Percentiles rank a stretch among this genome's conserved stretches.
Conservation (phyloP, 2,888 invertebrate species). For the Fragum whitleyi region DNA sequence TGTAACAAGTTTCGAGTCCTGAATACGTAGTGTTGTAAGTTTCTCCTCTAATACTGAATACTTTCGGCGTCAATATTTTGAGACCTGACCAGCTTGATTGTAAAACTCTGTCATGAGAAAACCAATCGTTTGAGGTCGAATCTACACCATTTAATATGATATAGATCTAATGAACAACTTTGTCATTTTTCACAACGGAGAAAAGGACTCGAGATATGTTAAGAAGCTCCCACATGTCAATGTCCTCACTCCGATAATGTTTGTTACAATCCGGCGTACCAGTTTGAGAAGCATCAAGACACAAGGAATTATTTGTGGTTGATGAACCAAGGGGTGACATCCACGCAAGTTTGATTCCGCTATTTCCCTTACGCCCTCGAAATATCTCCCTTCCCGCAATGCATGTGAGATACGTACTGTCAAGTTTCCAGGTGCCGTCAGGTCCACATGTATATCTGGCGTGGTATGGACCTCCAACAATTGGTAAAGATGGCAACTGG, state of each 20-base stretch:
- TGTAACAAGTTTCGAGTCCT: neutral
- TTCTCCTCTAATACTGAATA: neutral
- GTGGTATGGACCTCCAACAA: neutral
- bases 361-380: neutral
- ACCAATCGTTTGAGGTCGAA: neutral
- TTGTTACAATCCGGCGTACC: neutral
- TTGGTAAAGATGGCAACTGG: neutral
- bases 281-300: neutral
- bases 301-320: neutral
- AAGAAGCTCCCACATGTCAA: neutral
- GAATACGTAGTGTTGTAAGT: neutral
- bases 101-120: neutral
- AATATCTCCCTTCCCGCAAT: neutral
- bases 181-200: neutral
- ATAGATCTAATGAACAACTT: conserved; percentile 10
- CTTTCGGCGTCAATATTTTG: neutral
- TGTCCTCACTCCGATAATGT: neutral
- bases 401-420: neutral
- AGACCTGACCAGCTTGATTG: conserved; percentile 12
- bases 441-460: neutral
- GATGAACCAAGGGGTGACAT: neutral
- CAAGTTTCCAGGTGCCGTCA: neutral
- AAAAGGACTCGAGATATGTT: neutral
- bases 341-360: neutral
- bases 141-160: neutral